A percentile compares a stretch with the other conserved stretches of the same genome.
Evolutionary conservation across 2,888 invertebrate species (phyloP).

Genomic region (Rhabditoides inermis): DNA sequence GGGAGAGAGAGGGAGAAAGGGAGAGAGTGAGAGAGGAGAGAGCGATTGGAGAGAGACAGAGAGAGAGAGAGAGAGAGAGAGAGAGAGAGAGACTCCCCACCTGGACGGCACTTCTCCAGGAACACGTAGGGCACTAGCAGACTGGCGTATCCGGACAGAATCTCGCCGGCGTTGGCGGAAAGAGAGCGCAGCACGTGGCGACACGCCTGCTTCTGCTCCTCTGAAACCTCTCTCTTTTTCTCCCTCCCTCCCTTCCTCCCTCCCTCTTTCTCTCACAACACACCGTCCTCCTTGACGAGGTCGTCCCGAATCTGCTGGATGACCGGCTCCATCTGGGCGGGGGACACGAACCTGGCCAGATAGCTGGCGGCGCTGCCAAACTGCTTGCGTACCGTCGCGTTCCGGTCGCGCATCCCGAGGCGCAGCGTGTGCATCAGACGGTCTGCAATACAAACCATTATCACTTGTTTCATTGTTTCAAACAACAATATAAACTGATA

Average conservation of each 20-base stretch:
- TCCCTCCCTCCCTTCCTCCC: slow-evolving; percentile 3
- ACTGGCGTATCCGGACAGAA: slow-evolving; percentile 18
- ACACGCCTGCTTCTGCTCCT: slow-evolving; percentile 23
- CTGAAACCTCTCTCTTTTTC: slow-evolving; percentile 11
- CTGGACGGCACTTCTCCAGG: slow-evolving; percentile 17
- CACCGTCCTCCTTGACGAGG: slow-evolving; percentile 17
- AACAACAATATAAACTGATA: background rate
- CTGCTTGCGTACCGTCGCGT: slow-evolving; percentile 35
- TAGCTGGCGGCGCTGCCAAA: slow-evolving; percentile 31
- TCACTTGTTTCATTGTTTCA: too few species aligned
- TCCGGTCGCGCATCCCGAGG: slow-evolving; percentile 28
- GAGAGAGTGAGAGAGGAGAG: background rate
- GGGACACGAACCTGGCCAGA: slow-evolving; percentile 24
- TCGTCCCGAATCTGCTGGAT: slow-evolving; percentile 16
- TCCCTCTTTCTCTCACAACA: background rate
- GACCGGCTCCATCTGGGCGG: slow-evolving; percentile 20
- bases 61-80: background rate
- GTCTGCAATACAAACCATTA: slow-evolving; percentile 7
- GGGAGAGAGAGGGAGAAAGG: too few species aligned
- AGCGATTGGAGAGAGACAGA: background rate
- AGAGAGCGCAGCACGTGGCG: slow-evolving; percentile 28
- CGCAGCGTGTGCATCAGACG: slow-evolving; percentile 22
- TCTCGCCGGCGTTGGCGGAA: slow-evolving; percentile 22
- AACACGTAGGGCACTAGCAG: slow-evolving; percentile 29
- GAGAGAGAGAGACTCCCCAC: background rate